Conservation (phyloP, 2,797 vertebrate species). For the Trachops cirrhosus region DNA sequence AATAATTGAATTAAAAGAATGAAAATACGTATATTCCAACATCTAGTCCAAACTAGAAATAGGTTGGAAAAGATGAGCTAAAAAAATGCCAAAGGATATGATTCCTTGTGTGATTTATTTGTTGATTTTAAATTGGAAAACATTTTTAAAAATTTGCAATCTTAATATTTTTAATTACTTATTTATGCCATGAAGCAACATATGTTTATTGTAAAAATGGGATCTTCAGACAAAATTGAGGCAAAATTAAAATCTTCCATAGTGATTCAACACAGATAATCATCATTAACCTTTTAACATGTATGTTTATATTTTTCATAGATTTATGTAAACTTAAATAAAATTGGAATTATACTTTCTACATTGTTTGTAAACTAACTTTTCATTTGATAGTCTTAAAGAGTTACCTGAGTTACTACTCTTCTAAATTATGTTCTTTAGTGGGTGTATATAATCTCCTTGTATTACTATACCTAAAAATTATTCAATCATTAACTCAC, state of each 20-base stretch:
- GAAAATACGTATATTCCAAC: not conserved
- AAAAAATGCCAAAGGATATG: not conserved
- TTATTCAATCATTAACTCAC: not conserved
- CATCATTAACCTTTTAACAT: not conserved
- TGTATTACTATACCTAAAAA: not conserved
- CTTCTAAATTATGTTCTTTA: not conserved
- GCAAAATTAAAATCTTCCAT: not conserved
- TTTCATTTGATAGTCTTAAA: not conserved
- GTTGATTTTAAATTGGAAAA: conserved; percentile 27
- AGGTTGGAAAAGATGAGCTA: not conserved
- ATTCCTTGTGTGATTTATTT: conserved; percentile 2
- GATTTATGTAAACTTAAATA: not conserved
- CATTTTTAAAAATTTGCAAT: not conserved
- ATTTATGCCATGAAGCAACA: not conserved
- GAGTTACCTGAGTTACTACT: not conserved
- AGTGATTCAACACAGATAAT: not conserved
- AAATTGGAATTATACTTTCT: not conserved
- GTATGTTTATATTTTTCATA: not conserved
- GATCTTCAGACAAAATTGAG: not conserved
- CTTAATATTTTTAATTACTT: conserved; percentile 22
- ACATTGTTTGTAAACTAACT: not conserved
- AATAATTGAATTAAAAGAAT: not conserved
- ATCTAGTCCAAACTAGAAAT: conserved; percentile 17
- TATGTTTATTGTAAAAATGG: conserved; percentile 12
- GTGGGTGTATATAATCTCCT: not conserved